Evolutionary conservation across 2,797 vertebrate genomes (phyloP), one percentile per base, ranked within the genome.

Genomic region (Coreius guichenoti): DNA sequence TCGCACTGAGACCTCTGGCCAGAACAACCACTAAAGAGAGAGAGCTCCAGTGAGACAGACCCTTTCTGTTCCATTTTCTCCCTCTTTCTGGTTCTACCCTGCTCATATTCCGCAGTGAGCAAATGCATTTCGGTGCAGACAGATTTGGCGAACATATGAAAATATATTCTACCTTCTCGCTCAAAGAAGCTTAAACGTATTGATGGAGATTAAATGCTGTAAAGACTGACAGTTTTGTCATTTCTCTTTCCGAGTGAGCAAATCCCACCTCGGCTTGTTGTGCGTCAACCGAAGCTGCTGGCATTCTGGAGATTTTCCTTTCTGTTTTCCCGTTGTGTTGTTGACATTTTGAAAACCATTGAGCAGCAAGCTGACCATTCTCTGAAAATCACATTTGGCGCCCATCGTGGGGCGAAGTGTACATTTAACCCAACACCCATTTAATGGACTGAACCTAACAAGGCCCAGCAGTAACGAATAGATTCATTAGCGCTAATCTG

Each of bases 1-100:
- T 61, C 91, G 81, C 87, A 89, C 91, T 79, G 91, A 88, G 86
- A 90, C 92, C 86, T 82, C 90, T 87, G 83, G 91, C 91, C 92
- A 87, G 77, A 90, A 86, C 83, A 85, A 86, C 91, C 88, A 90
- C 90, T 86, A 86, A 92, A 77, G 78, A 81, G 82, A 81, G 61
- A 65, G 61, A 9, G 43, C 31, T 8, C 17, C 31, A 54, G 33
- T 29, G 16, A 85, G 26, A 81, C 47, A 81, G 58, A 81, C 45
- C 26, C 33, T 77, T 77, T 76, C 47, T 83, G 72, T 83, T 83
- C n/a, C 49, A 3, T 5, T 77, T 65, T 23, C 3, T 26, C 51
- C 13, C 29, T 39, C 33, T 67, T 36, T 39, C 70, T 83, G 45
- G 14, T 83, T 67, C 81, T n/a, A 36, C 45, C 47, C 72, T 65